These are phyloP conservation scores for Drosophila rellima DNA, from an alignment of 2,888 invertebrate genomes.

Conservation along the genomic window DNA sequence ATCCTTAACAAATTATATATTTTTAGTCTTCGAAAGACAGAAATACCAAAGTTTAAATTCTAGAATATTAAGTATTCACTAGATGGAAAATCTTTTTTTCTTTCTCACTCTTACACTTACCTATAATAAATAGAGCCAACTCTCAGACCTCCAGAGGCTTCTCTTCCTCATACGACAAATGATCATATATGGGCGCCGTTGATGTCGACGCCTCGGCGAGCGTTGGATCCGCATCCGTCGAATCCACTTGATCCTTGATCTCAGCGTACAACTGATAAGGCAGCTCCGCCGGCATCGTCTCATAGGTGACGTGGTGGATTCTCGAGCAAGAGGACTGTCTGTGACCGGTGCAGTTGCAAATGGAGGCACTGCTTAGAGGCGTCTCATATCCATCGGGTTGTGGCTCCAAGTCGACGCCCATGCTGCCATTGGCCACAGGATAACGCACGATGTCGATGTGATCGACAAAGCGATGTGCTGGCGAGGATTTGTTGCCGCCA, in stretches of 20 bases:
- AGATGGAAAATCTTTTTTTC: not conserved
- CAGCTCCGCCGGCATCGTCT: slow-evolving; percentile 70
- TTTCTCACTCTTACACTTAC: not conserved
- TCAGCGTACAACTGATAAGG: slow-evolving; percentile 82
- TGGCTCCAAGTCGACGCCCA: slow-evolving; percentile 40
- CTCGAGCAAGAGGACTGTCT: slow-evolving; percentile 60
- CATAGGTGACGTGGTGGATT: slow-evolving; percentile 81
- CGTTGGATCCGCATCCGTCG: not conserved
- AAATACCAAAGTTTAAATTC: too few species aligned
- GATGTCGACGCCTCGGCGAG: not conserved
- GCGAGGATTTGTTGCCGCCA: slow-evolving; percentile 47
- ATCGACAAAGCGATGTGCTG: slow-evolving; percentile 65
- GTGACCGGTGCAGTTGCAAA: slow-evolving; percentile 77
- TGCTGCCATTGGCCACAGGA: slow-evolving; percentile 53
- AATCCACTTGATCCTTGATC: slow-evolving; percentile 68
- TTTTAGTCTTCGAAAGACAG: too few species aligned
- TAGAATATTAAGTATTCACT: not conserved
- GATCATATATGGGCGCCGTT: slow-evolving; percentile 67
- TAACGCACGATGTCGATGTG: slow-evolving; percentile 82
- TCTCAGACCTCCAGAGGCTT: slow-evolving; percentile 35
- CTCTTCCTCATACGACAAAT: slow-evolving; percentile 48
- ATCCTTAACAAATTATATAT: too few species aligned
- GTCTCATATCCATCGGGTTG: slow-evolving; percentile 79
- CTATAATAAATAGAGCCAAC: not conserved
- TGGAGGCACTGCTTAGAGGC: slow-evolving; percentile 74